Evolutionary conservation across 2,113 vertebrate genomes (phyloP), one percentile per base, ranked within the genome.

Genomic region (Petrocephalus microphthalmus): DNA sequence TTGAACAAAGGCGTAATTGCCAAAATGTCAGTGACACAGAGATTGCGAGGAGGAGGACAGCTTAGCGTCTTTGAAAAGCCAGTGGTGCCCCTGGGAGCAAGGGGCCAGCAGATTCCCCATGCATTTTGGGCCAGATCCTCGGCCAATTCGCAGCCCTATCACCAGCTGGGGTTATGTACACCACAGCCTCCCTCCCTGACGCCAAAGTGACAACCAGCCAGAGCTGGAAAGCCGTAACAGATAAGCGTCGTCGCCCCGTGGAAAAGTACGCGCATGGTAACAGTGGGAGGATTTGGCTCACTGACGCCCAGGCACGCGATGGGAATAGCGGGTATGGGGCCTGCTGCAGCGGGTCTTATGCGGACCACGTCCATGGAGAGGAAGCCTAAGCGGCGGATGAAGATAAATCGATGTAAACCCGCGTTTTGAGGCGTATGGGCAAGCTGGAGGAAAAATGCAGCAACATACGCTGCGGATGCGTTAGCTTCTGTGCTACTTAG

Each of bases 331-430:
- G 83, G 92, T 89, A 88, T 19, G 71, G 87, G 52, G 91, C 90
- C 90, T 92, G 91, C 90, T 91, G 42, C 89, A 92, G 92, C 89
- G 89, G 89, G 85, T 90, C 89, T 89, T 47, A 42, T 60, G n/a
- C 3, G 0, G 45, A 81, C 25, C 13, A 1, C n/a, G 33, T 15
- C 89, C 91, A 91, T 0, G 2, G 93, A 95, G 94, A 92, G 90
- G 93, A 33, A 54, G 47, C 83, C 91, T 94, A 94, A 94, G 94
- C 94, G 93, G 91, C 91, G 91, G 87, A 90, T 86, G 89, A 89
- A 90, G 92, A 92, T 91, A 92, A 93, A 94, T 94, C 91, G 93
- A 94, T 93, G 91, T 90, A 92, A 93, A 92, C 85, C 91, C 91
- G 92, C 90, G 90, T 92, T 93, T 90, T 85, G 85, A 89, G 89